A percentile compares a stretch with the other conserved stretches of the same genome.
phyloP scores from a whole-genome alignment of 2,888 invertebrate genomes.

The Coronaproctus castanopsis region DNA sequence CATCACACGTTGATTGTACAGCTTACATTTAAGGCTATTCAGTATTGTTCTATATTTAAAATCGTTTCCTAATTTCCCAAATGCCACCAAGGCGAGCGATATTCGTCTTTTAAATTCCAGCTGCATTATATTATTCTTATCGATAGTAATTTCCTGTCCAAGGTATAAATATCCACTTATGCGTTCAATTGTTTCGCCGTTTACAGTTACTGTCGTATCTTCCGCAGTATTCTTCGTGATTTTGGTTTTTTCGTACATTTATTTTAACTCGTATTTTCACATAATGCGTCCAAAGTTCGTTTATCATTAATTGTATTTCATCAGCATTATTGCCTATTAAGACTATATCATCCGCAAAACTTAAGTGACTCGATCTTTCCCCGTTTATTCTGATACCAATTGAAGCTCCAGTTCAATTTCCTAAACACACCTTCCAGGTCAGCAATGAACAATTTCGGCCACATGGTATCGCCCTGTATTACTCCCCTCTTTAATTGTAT shows the following conservation, averaged over 20 bases:
- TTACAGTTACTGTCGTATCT: too few species aligned
- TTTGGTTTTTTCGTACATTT: background rate
- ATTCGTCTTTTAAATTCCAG: background rate
- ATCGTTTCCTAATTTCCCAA: background rate
- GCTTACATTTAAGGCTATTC: background rate
- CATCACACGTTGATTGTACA: background rate
- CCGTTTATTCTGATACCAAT: background rate
- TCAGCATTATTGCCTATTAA: background rate
- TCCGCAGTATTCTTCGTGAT: too few species aligned
- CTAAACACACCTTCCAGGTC: background rate
- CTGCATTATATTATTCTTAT: background rate
- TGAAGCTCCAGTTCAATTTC: background rate
- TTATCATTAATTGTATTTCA: background rate
- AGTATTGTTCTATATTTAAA: background rate
- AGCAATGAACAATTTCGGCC: background rate
- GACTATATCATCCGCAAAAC: background rate
- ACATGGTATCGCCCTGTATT: background rate
- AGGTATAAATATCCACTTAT: background rate
- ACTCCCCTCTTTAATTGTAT: background rate
- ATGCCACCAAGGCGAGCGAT: background rate
- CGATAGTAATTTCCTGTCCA: background rate
- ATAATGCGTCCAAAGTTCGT: too few species aligned
- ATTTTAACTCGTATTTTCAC: background rate
- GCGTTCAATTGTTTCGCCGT: background rate
- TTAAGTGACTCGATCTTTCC: background rate